phyloP scores from a whole-genome alignment of 2,888 invertebrate species.

The Encarsia formosa region DNA sequence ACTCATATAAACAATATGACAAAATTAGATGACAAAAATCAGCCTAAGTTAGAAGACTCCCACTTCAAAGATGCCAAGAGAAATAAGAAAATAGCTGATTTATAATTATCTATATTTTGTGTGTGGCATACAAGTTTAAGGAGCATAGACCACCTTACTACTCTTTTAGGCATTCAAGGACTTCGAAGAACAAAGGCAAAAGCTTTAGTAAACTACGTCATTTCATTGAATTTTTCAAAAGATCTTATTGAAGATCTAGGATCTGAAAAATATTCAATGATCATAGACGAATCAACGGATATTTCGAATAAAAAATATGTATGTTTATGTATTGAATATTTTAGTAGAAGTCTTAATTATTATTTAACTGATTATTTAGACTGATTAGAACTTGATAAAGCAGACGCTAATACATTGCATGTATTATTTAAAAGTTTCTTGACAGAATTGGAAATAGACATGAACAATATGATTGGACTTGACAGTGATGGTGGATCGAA shows the following conservation, averaged over 20 bases:
- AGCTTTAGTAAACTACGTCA: slow-evolving; percentile 2
- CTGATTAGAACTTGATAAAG: slow-evolving; percentile 12
- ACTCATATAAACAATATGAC: too few relatives aligned
- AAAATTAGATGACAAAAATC: too few relatives aligned
- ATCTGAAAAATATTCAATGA: slow-evolving; percentile 17
- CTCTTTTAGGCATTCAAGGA: slow-evolving; percentile 4
- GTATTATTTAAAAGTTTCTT: background rate
- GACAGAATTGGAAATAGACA: slow-evolving; percentile 10
- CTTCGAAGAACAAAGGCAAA: slow-evolving; percentile 15
- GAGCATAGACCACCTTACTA: background rate
- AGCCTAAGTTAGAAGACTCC: too few relatives aligned
- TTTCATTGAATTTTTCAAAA: slow-evolving; percentile 10
- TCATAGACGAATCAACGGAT: slow-evolving; percentile 35
- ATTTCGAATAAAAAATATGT: slow-evolving; percentile 25
- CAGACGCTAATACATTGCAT: slow-evolving; percentile 5
- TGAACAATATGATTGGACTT: slow-evolving; percentile 22
- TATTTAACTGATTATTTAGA: slow-evolving; percentile 14
- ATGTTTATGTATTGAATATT: slow-evolving; percentile 25
- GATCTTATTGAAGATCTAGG: slow-evolving; percentile 7
- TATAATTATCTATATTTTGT: too few relatives aligned
- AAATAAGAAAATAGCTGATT: too few relatives aligned
- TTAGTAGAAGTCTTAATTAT: slow-evolving; percentile 13
- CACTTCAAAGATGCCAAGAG: too few relatives aligned
- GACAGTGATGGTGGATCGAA: slow-evolving; percentile 31
- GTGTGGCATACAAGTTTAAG: too few relatives aligned